A percentile compares a stretch with the other conserved stretches of the same genome.
These are phyloP conservation scores for Neocrepidodera transversa DNA, from an alignment of 2,888 invertebrate species.

Conservation along the genomic window DNA sequence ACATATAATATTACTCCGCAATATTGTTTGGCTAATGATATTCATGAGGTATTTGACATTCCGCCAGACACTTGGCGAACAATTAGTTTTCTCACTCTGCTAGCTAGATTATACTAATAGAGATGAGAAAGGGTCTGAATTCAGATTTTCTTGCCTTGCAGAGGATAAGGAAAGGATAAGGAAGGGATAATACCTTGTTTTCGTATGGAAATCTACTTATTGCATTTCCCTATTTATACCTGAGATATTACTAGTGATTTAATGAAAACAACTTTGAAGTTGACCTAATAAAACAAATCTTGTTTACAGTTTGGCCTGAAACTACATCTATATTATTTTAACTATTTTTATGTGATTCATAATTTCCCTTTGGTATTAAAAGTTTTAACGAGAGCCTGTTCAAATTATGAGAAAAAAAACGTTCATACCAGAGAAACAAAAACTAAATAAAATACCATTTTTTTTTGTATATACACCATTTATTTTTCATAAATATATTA, in stretches of 20 bases:
- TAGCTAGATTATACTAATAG: conserved; percentile 32
- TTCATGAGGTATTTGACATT: conserved; percentile 38
- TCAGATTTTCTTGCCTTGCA: conserved; percentile 12
- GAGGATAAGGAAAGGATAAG: conserved; percentile 11
- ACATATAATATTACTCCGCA: conserved; percentile 30
- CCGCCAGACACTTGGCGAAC: conserved; percentile 30
- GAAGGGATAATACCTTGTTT: conserved; percentile 15
- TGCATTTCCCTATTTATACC: background rate
- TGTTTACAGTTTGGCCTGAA: too few relatives aligned
- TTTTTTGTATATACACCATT: too few relatives aligned
- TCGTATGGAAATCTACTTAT: conserved; percentile 17
- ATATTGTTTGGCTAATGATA: conserved; percentile 38
- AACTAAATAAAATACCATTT: too few relatives aligned
- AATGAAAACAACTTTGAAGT: too few relatives aligned
- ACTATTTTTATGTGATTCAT: too few relatives aligned
- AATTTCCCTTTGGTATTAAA: too few relatives aligned
- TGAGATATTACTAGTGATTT: background rate
- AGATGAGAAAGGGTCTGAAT: conserved; percentile 19
- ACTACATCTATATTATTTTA: too few relatives aligned
- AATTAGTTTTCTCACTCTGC: conserved; percentile 32
- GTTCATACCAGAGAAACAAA: too few relatives aligned
- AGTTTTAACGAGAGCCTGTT: too few relatives aligned
- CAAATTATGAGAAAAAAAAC: too few relatives aligned
- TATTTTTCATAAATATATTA: too few relatives aligned
- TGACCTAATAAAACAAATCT: background rate